Evolutionary conservation across 2,888 invertebrate genomes (phyloP), one percentile per base, ranked within the genome.

Genomic region (Andrena marginata): DNA sequence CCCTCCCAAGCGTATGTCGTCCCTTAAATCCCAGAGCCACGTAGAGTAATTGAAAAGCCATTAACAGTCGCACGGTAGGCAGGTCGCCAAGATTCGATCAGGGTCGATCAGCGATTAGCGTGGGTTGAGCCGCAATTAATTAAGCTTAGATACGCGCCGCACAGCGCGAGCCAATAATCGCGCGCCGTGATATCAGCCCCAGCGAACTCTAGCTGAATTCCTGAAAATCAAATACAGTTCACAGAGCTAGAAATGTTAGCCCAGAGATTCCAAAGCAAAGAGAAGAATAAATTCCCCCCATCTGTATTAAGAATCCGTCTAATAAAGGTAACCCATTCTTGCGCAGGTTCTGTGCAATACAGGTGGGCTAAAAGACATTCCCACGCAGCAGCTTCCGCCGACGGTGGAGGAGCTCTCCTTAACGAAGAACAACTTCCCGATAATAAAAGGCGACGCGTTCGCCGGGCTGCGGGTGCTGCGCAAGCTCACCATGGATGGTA

Each of bases 341-440:
- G 35, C 54, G 4, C 95, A 98, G 98, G 97, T 98, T 89, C 96
- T 98, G 92, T 98, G 98, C 95, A 98, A 98, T 95, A 97, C 97
- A 85, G 97, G 97, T 83, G 96, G 97, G 78, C 95, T 98, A 90
- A 96, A 96, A 82, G 97, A 97, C 91, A 97, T 98, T 88, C 98
- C 98, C 65, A 95, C 97, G 76, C 95, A 96, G 85, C 95, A 96
- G 86, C 95, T 98, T 89, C 97, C 98, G 29, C 93, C 96, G 31
- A 96, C 96, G 74, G 97, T 98, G 89, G 97, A 97, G 93, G 98
- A 98, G 94, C 95, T 98, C 84, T 97, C 98, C 1, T 94, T 98
- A 88, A 97, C 98, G 59, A 97, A 98, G 92, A 98, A 98, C 94
- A 96, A 97, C 93, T 97, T 98, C 92, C 96, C 97, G 75, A 95